Base-by-base conservation (phyloP, 2,888 invertebrate genomes). In the Vanessa cardui region DNA sequence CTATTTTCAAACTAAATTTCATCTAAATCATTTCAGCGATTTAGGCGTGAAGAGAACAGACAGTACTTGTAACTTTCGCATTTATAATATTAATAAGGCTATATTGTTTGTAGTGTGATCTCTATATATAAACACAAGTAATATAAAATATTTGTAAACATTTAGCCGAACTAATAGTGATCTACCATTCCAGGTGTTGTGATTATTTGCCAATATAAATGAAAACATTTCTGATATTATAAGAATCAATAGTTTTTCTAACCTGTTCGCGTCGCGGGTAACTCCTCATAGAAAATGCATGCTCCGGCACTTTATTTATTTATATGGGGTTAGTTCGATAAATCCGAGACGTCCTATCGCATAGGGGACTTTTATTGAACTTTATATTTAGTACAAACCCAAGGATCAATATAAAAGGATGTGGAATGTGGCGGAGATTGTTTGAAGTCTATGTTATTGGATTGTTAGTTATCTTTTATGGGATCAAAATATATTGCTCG, bases 261-360 rank as follows among this genome's bases (percentile, higher is more conserved):
- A 88, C 87, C 84, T 83, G 81, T 81, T 83, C 81, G 73, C 79
- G 74, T 77, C 77, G 74, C 77, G 76, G 76, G 77, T 74, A 75
- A 75, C 77, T 77, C 79, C 88, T 90, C 88, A 91, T 92, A 91
- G 90, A 87, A 87, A 89, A 92, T 92, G 92, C 89, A 92, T 89
- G 87, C 81, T 79, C 80, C 79, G 83, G 80, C 84, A 84, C 80
- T 89, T 92, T 92, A 92, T 91, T 92, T 92, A 92, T 92, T 92
- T 90, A 92, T 85, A 89, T 87, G 89, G 91, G 90, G 90, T 89
- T 88, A 89, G 87, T 79, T 80, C 92, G 90, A 91, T 91, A 91
- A 92, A 92, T 92, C 92, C 88, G 84, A 82, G 89, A 84, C 86
- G 88, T 83, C 79, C 83, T 84, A 86, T 88, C 82, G 83, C 78